Conservation (phyloP, 1,140 invertebrate genomes). For the Pararge aegeria region DNA sequence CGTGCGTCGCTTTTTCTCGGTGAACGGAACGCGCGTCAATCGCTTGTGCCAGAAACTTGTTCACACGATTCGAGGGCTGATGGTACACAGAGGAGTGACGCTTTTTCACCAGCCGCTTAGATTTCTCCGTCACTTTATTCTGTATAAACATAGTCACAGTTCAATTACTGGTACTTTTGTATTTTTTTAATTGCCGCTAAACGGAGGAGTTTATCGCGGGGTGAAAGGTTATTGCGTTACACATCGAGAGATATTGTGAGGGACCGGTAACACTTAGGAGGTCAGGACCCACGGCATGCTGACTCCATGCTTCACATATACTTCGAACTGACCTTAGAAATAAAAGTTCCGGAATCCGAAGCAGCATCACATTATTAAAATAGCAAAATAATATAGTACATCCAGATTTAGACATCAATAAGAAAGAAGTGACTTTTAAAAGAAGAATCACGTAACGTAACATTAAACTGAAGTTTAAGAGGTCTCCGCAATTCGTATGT, state of each 20-base stretch:
- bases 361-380: slow-evolving; percentile 75
- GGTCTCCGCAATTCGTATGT: too few relatives aligned
- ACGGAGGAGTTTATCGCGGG: not conserved
- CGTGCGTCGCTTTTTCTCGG: slow-evolving; percentile 92
- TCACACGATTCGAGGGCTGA: slow-evolving; percentile 92
- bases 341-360: slow-evolving; percentile 71
- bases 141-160: slow-evolving; percentile 63
- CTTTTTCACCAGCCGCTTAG: slow-evolving; percentile 93
- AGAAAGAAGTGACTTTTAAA: slow-evolving; percentile 12
- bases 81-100: slow-evolving; percentile 91
- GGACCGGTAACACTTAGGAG: slow-evolving; percentile 46
- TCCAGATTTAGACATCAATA: slow-evolving; percentile 13
- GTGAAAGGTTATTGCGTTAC: slow-evolving; percentile 25
- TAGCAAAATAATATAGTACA: slow-evolving; percentile 50
- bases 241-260: slow-evolving; percentile 26
- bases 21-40: slow-evolving; percentile 95
- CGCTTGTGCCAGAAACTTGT: slow-evolving; percentile 94
- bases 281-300: slow-evolving; percentile 60
- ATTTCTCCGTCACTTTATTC: slow-evolving; percentile 92
- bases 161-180: slow-evolving; percentile 2
- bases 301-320: slow-evolving; percentile 64
- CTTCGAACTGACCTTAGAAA: slow-evolving; percentile 71
- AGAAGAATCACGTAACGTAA: not conserved
- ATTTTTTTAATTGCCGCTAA: not conserved
- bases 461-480: not conserved